Percentiles rank a stretch among this genome's conserved stretches.
Conservation (phyloP, 2,113 vertebrate species). For the Phaethon lepturus region DNA sequence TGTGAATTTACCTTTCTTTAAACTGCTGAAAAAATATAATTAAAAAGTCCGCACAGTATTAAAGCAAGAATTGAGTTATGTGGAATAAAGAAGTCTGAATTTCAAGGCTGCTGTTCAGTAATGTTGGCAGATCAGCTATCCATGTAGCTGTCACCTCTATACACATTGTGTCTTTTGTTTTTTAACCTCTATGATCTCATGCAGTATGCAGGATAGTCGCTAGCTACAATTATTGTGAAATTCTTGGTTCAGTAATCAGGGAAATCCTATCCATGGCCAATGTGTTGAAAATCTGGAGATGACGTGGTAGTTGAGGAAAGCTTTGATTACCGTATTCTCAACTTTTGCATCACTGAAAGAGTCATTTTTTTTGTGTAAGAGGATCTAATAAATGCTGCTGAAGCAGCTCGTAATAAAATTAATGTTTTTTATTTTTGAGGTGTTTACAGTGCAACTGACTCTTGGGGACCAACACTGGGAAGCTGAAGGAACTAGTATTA, state of each 20-base stretch:
- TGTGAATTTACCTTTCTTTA: background rate
- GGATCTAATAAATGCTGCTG: background rate
- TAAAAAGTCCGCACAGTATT: background rate
- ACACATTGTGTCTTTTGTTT: background rate
- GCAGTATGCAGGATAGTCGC: background rate
- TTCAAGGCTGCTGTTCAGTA: background rate
- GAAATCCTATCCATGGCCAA: background rate
- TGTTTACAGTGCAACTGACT: conserved; percentile 91
- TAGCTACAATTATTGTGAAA: background rate
- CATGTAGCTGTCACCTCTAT: background rate
- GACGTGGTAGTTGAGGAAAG: background rate
- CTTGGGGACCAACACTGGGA: conserved; percentile 94
- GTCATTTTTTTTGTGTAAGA: background rate
- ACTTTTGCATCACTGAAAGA: background rate
- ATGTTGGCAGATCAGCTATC: background rate
- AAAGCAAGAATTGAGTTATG: background rate
- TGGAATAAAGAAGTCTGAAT: background rate
- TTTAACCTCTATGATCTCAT: background rate
- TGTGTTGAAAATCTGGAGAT: background rate
- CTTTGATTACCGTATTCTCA: background rate
- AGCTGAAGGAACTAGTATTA: conserved; percentile 93
- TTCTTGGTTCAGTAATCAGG: background rate
- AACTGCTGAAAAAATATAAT: background rate
- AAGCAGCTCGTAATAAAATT: background rate
- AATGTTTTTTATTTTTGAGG: conserved; percentile 69